Base-by-base conservation (phyloP, 2,113 vertebrate genomes). In the Crotalus viridis region DNA sequence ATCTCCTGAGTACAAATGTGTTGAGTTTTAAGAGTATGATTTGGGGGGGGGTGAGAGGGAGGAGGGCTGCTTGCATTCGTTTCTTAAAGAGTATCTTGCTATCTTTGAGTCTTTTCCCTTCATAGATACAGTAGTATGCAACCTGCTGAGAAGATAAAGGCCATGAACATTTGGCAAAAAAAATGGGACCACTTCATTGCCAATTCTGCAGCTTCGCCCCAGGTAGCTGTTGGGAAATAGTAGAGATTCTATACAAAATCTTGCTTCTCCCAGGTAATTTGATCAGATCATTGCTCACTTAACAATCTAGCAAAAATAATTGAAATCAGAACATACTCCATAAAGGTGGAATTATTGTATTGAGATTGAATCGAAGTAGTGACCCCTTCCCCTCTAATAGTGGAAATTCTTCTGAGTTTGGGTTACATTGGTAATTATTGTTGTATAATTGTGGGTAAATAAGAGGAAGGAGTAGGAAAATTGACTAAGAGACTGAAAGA, bases 141-240 rank as follows among this genome's bases (percentile, higher is more conserved):
- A 2, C 94, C 91, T 0, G 5, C 91, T 1, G 95, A 97, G 90
- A 98, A 98, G 97, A 90, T 97, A 39, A 94, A 97, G 89, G 97
- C 97, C 1, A 91, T 93, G 94, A 92, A 92, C 46, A 85, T 97
- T 95, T 99, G 99, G 98, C 97, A 98, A 93, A 96, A 93, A 92
- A 98, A 96, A 95, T 99, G 99, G 99, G 95, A 98, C 85, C 94
- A 95, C 13, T 99, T 99, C 97, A 97, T 99, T 46, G 96, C 96
- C 97, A 98, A 19, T 90, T 97, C 93, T 91, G 59, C 10, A 90
- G 92, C 1, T 81, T 88, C 89, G 94, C 95, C 91, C 64, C 19
- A n/a, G 91, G 21, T 21, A 92, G 94, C 39, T 54, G 0, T 8
- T 39, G 6, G 0, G 33, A 57, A 88, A 54, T 33, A 88, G n/a